Conservation (phyloP, 2,888 invertebrate genomes). For the Noctua fimbriata region DNA sequence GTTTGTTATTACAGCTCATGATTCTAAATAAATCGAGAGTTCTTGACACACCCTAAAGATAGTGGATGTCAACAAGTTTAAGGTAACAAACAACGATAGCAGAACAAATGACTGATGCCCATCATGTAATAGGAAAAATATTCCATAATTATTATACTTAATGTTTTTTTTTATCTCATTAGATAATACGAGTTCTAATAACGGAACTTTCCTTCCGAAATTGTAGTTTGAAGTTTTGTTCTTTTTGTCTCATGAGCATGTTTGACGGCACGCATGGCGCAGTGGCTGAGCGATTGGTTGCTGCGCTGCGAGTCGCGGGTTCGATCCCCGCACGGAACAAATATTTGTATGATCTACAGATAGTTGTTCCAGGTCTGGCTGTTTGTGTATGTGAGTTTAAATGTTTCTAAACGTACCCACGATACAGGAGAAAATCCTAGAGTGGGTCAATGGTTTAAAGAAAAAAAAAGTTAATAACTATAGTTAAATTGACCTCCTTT, state of each 20-base stretch:
- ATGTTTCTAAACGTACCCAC: too few relatives aligned
- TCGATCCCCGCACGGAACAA: too few relatives aligned
- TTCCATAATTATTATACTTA: slow-evolving; percentile 42
- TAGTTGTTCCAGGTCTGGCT: too few relatives aligned
- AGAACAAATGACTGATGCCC: slow-evolving; percentile 44
- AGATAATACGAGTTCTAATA: background rate
- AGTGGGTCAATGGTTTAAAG: too few relatives aligned
- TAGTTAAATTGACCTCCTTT: background rate
- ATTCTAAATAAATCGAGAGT: slow-evolving; percentile 51
- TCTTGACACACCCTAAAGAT: slow-evolving; percentile 70
- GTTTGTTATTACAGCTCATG: slow-evolving; percentile 46
- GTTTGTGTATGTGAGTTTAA: too few relatives aligned
- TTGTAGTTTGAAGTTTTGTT: background rate
- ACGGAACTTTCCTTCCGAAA: slow-evolving; percentile 41
- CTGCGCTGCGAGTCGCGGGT: too few relatives aligned
- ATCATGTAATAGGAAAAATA: slow-evolving; percentile 59
- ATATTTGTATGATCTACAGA: too few relatives aligned
- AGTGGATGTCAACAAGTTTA: slow-evolving; percentile 72
- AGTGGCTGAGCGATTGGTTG: too few relatives aligned
- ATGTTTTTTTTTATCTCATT: slow-evolving; percentile 9
- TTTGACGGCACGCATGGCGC: too few relatives aligned
- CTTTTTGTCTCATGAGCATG: too few relatives aligned
- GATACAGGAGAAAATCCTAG: too few relatives aligned
- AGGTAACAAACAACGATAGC: slow-evolving; percentile 68
- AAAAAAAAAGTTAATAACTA: background rate